Evolutionary conservation across 64 coral and sea anemone species (phyloP).

Genomic region (Stichodactyla mertensii): DNA sequence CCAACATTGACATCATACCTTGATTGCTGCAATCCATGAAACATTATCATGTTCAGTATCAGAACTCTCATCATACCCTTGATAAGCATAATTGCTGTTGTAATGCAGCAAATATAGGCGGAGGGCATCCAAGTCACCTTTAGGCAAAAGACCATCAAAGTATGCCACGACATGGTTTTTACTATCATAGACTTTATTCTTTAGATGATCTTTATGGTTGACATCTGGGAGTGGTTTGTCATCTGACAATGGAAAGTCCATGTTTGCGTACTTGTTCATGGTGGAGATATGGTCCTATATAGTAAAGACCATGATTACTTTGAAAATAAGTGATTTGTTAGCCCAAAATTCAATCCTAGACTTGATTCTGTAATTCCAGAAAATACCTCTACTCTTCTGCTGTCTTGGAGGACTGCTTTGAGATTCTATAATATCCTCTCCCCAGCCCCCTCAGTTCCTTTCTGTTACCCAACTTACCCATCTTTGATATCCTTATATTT

Average conservation of each 20-base stretch:
- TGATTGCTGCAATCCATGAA: slow-evolving; percentile 66
- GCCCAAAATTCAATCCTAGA: no score
- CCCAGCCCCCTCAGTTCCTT: neutral
- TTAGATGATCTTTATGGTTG: slow-evolving; percentile 51
- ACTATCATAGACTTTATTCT: slow-evolving; percentile 68
- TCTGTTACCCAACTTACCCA: neutral
- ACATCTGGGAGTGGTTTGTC: slow-evolving; percentile 23
- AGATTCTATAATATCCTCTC: no score
- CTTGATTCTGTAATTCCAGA: no score
- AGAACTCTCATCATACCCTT: slow-evolving; percentile 43
- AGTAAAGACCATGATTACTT: neutral
- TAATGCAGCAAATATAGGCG: slow-evolving; percentile 69
- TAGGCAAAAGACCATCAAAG: slow-evolving; percentile 79
- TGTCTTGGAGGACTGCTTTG: no score
- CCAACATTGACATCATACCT: slow-evolving; percentile 21
- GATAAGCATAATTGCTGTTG: slow-evolving; percentile 60
- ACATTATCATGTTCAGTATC: slow-evolving; percentile 92
- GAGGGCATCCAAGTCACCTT: slow-evolving; percentile 60
- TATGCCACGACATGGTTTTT: slow-evolving; percentile 70
- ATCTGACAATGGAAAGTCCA: slow-evolving; percentile 67
- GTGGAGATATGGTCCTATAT: slow-evolving; percentile 33
- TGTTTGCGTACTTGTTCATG: slow-evolving; percentile 11
- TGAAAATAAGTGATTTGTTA: no score
- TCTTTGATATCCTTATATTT: neutral
- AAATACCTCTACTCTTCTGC: no score